Evolutionary conservation across 2,113 vertebrate genomes (phyloP), one percentile per base, ranked within the genome.

Genomic region (Morone saxatilis): DNA sequence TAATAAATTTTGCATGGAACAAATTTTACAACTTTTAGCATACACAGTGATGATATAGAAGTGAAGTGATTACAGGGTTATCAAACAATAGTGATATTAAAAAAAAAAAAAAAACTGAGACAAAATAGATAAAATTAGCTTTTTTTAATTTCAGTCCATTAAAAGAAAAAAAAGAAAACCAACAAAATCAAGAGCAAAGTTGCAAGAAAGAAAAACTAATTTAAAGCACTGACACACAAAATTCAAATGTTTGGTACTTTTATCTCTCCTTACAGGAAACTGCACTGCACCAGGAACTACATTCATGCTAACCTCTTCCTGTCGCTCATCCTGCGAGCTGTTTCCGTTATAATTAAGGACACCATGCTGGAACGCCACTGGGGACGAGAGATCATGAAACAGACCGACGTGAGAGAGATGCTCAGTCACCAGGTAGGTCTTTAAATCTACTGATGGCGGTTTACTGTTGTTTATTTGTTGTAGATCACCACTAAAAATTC

Each of bases 261-360:
- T n/a, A 8, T 83, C 22, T 84, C 16, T 8, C 73, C 43, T 48
- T 12, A 51, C 91, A 97, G 96, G 91, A 97, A 94, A 76, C 94
- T 97, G 36, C 96, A 89, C 79, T 97, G 96, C 93, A 96, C 95
- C 73, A 93, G 96, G 84, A 97, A 97, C 68, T 92, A 84, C 83
- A 92, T 93, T 51, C 93, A 94, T 1, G 85, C 80, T 0, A 97
- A 97, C 88, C 95, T 97, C 67, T 97, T 97, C 1, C 90, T 96
- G 85, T 97, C 97, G 57, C 96, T 97, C 3, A 96, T 96, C 70
- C 94, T 97, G 85, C 93, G 97, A 54, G 96, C 96, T 0, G 76
- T 95, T 38, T 96, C 96, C 0, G 94, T 97, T 74, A 96, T 97
- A 5, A 84, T 95, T 48, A 97, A 96, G 81, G 96, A 97, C 2